phyloP scores from a whole-genome alignment of 1,140 invertebrate species.

The Zelostemma sp. region DNA sequence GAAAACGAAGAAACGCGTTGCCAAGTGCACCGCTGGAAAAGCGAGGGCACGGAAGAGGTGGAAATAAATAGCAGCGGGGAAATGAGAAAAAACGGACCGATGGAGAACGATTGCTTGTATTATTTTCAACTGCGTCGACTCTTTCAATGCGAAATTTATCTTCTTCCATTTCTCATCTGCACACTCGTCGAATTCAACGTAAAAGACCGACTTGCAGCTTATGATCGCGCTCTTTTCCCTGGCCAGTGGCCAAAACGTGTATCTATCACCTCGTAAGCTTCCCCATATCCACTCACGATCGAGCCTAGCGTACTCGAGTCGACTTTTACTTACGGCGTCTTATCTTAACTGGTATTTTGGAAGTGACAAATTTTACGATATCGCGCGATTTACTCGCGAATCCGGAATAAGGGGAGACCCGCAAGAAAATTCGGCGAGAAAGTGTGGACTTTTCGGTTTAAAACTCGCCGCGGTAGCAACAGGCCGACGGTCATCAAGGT shows the following conservation, averaged over 20 bases:
- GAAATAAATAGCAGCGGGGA: too few relatives aligned
- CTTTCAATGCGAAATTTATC: conserved; percentile 27
- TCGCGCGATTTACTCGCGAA: conserved; percentile 38
- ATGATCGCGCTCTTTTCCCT: conserved; percentile 33
- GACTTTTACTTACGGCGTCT: conserved; percentile 30
- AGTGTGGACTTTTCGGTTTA: background rate
- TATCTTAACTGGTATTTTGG: conserved; percentile 27
- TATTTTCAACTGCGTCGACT: background rate
- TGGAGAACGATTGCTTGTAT: background rate
- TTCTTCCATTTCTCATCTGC: conserved; percentile 29
- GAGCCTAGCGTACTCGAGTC: conserved; percentile 17
- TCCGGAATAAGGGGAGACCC: conserved; percentile 8
- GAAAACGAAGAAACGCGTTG: conserved; percentile 35
- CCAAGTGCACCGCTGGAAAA: conserved; percentile 14
- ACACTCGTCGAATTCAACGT: conserved; percentile 35
- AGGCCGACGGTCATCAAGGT: conserved; percentile 4
- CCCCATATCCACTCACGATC: conserved; percentile 30
- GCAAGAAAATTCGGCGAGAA: background rate
- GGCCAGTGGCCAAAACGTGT: conserved; percentile 42
- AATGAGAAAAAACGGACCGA: too few relatives aligned
- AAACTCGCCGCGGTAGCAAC: background rate
- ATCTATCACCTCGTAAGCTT: conserved; percentile 49
- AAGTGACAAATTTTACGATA: conserved; percentile 47
- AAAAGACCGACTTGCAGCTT: conserved; percentile 37
- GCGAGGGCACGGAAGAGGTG: too few relatives aligned